Percentiles rank a stretch among this genome's conserved stretches.
These are phyloP conservation scores for Brachypalpus laphriformis DNA, from an alignment of 2,888 invertebrate genomes.

Conservation along the genomic window DNA sequence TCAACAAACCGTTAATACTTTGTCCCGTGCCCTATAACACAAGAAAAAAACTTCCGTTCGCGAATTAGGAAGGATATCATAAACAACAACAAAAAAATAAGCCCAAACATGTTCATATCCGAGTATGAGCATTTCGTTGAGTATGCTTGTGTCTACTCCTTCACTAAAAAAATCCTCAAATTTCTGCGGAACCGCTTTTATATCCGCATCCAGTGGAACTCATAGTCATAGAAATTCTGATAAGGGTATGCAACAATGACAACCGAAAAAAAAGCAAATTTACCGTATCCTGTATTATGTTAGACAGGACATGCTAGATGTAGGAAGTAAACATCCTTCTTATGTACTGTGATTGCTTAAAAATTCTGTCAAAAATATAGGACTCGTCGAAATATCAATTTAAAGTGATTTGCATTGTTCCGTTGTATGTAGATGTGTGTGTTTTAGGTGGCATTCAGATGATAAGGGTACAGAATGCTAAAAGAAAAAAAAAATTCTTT, in stretches of 20 bases:
- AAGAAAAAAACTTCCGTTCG: slow-evolving; percentile 11
- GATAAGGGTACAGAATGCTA: background rate
- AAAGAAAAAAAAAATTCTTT: background rate
- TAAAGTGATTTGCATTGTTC: slow-evolving; percentile 13
- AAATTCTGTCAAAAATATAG: slow-evolving; percentile 17
- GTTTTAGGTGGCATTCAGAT: background rate
- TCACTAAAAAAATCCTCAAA: background rate
- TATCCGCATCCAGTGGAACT: background rate
- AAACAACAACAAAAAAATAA: background rate
- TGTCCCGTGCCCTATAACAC: background rate
- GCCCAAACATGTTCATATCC: background rate
- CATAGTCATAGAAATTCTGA: background rate
- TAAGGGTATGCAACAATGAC: slow-evolving; percentile 4
- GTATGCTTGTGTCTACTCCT: background rate
- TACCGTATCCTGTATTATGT: background rate
- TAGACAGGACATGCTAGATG: slow-evolving; percentile 6
- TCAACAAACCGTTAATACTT: background rate
- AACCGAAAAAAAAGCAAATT: background rate
- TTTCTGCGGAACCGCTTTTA: background rate
- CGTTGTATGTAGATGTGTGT: background rate
- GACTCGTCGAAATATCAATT: slow-evolving; percentile 27
- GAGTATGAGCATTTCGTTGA: background rate
- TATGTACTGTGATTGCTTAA: slow-evolving; percentile 7
- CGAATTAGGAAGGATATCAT: slow-evolving; percentile 19
- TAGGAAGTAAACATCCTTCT: slow-evolving; percentile 4